A percentile compares a stretch with the other conserved stretches of the same genome.
phyloP scores from a whole-genome alignment of 2,113 vertebrate genomes.

The Epinephelus cyanopodus region DNA sequence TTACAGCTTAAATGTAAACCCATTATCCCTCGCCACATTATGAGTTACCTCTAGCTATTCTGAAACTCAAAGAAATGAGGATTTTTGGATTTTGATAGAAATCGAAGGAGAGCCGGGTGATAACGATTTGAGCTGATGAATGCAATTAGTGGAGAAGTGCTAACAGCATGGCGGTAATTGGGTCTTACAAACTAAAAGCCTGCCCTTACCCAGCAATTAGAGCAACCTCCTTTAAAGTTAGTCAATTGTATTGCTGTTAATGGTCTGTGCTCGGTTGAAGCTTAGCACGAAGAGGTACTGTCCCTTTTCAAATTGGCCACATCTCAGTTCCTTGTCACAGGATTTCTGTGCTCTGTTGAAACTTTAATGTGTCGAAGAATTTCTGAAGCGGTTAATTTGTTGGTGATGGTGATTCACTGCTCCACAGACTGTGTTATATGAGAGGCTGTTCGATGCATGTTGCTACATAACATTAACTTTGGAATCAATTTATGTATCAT shows the following conservation, averaged over 20 bases:
- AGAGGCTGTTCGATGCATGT: slow-evolving; percentile 30
- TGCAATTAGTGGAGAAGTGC: slow-evolving; percentile 83
- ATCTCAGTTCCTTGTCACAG: slow-evolving; percentile 8
- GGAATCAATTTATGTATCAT: slow-evolving; percentile 52
- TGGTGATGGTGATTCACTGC: slow-evolving; percentile 45
- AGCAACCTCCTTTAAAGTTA: slow-evolving; percentile 77
- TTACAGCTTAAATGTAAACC: slow-evolving; percentile 79
- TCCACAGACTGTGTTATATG: slow-evolving; percentile 52
- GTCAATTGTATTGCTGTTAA: slow-evolving; percentile 78
- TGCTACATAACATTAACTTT: slow-evolving; percentile 55
- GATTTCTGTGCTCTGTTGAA: slow-evolving; percentile 29
- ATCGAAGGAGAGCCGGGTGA: slow-evolving; percentile 69
- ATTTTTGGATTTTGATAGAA: slow-evolving; percentile 76
- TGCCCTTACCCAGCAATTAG: slow-evolving; percentile 79
- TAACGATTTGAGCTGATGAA: slow-evolving; percentile 83
- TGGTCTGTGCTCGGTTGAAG: slow-evolving; percentile 70
- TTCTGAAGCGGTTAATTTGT: slow-evolving; percentile 58
- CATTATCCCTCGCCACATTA: slow-evolving; percentile 77
- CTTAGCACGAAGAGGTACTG: slow-evolving; percentile 36
- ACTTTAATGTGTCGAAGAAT: slow-evolving; percentile 39
- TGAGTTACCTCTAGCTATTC: slow-evolving; percentile 72
- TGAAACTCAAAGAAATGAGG: slow-evolving; percentile 72
- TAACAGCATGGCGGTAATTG: slow-evolving; percentile 81
- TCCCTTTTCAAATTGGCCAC: slow-evolving; percentile 53
- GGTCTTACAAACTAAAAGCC: slow-evolving; percentile 75